Evolutionary conservation across 1,140 invertebrate genomes (phyloP).

Genomic region (Zaprionus africanus): DNA sequence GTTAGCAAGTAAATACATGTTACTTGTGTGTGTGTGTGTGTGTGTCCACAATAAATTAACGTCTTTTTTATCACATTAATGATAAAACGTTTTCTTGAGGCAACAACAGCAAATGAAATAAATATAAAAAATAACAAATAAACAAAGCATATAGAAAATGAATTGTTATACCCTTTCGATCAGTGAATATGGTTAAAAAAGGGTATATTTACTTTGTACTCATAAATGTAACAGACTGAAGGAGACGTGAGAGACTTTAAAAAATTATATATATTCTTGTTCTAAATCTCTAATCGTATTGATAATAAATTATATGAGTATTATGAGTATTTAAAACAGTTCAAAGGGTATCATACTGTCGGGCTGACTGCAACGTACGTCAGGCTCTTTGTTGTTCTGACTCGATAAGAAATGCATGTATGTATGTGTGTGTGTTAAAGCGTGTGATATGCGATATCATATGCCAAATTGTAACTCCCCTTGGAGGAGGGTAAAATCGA

Average conservation of each 20-base stretch:
- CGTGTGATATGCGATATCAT: conserved; percentile 64
- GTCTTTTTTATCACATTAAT: conserved; percentile 77
- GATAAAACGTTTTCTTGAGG: conserved; percentile 80
- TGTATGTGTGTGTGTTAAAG: conserved; percentile 8
- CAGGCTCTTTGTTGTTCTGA: conserved; percentile 14
- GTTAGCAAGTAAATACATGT: conserved; percentile 48
- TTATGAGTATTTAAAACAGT: too few species aligned
- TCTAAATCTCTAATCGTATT: too few species aligned
- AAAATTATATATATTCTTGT: too few species aligned
- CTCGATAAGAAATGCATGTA: conserved; percentile 11
- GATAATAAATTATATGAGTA: too few species aligned
- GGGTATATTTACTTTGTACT: too few species aligned
- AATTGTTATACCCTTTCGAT: conserved; percentile 2
- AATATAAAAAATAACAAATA: conserved; percentile 60
- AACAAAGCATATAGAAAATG: conserved; percentile 66
- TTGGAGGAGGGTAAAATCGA: background rate
- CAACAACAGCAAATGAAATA: conserved; percentile 56
- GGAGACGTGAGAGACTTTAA: too few species aligned
- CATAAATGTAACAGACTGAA: too few species aligned
- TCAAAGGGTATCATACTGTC: too few species aligned
- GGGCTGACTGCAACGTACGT: too few species aligned
- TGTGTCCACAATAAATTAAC: conserved; percentile 73
- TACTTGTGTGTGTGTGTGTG: conserved; percentile 14
- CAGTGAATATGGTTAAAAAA: too few species aligned
- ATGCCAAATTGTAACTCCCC: conserved; percentile 56